Base-by-base conservation (phyloP, 2,113 vertebrate genomes). In the Daphoenositta chrysoptera region DNA sequence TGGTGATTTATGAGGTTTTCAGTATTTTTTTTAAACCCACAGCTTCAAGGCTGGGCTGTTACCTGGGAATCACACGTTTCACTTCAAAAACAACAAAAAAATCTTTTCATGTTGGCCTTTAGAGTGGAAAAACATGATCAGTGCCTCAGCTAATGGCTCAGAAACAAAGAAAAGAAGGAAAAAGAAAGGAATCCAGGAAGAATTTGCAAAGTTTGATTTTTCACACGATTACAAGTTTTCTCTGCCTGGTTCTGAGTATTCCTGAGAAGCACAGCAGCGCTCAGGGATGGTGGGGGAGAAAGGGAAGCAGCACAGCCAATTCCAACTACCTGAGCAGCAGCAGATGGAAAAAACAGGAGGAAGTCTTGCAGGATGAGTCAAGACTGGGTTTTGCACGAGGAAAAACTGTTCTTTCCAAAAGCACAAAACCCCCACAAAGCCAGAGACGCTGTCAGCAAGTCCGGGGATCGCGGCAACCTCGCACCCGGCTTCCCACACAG, bases 301-400 rank as follows among this genome's bases (percentile, higher is more conserved):
- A 21, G 42, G 23, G 60, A 54, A 42, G 47, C 65, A 63, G 47
- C 3, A 2, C 27, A 28, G 65, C 81, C 89, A 71, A 4, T 23
- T 75, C 80, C 77, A 60, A 3, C 72, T 17, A 33, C 27, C 72
- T 37, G 81, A 85, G 81, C 31, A 50, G 61, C 31, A 91, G 65
- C 95, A 93, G 94, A 83, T 93, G 95, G 93, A 12, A 65, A 63
- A 50, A 92, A 10, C 94, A 88, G 93, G 95, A 93, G 93, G 91
- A 68, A 90, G 20, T 2, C 37, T 20, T 7, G 22, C 61, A 56
- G 87, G 39, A 54, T 71, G 87, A 83, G 73, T 64, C 87, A 79
- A 72, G 78, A 3, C 0, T 17, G 81, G 24, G 81, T 64, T 71
- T 78, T 68, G 60, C 73, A 48, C 30, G 2, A 17, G 16, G 30